Conservation (phyloP, 2,113 vertebrate species). For the Bos javanicus region DNA sequence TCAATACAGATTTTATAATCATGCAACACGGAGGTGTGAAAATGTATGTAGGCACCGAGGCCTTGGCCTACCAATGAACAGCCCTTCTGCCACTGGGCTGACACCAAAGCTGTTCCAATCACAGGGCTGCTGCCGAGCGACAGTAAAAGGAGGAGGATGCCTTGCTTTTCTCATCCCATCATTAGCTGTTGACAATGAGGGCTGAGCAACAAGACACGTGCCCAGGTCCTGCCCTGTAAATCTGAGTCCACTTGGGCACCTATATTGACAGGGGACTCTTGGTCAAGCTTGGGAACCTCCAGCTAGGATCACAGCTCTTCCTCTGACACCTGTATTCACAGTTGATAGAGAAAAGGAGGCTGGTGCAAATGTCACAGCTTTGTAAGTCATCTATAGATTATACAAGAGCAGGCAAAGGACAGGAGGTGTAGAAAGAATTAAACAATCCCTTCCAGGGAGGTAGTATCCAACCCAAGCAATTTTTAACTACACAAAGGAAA, state of each 20-base stretch:
- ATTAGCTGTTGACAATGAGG: not conserved
- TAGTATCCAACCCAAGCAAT: not conserved
- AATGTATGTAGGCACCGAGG: rapidly evolving
- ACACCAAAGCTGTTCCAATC: not conserved
- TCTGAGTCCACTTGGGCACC: not conserved
- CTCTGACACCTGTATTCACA: not conserved
- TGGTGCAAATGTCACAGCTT: not conserved
- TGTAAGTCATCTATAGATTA: not conserved
- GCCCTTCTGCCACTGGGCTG: not conserved
- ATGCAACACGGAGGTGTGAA: not conserved
- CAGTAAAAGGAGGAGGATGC: not conserved
- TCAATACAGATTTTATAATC: not conserved
- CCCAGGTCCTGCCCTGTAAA: not conserved
- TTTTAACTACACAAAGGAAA: conserved; percentile 46
- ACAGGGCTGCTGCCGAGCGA: not conserved
- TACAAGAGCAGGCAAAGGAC: not conserved
- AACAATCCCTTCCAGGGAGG: not conserved
- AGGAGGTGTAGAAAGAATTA: not conserved
- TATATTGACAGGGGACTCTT: not conserved
- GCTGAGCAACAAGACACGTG: not conserved
- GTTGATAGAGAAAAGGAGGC: not conserved
- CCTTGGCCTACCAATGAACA: not conserved
- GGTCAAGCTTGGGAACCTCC: not conserved
- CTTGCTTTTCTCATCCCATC: not conserved
- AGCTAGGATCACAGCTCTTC: not conserved